Evolutionary conservation across 2,113 vertebrate genomes (phyloP).

Genomic region (Pandion haliaetus): DNA sequence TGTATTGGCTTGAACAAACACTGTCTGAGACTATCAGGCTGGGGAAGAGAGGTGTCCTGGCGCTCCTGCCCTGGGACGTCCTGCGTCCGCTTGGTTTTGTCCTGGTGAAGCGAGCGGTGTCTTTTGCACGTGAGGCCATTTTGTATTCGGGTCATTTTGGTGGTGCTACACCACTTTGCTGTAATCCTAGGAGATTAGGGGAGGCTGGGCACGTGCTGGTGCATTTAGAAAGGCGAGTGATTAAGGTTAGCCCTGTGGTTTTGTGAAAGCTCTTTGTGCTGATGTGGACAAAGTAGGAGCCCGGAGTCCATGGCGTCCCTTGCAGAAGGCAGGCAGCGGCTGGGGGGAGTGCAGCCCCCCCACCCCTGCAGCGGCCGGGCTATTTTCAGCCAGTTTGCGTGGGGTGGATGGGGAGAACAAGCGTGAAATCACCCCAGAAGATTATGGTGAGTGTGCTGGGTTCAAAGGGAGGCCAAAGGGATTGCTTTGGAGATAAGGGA

Average conservation of each 20-base stretch:
- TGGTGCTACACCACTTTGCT: constrained; percentile 23
- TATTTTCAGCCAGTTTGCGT: not conserved
- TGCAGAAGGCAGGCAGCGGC: not conserved
- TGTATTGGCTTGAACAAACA: not conserved
- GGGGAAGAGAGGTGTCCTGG: not conserved
- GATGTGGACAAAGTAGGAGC: not conserved
- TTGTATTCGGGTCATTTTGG: constrained; percentile 47
- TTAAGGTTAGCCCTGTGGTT: constrained; percentile 36
- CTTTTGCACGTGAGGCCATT: not conserved
- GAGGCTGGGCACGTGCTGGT: constrained; percentile 47
- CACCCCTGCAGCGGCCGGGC: fast-evolving
- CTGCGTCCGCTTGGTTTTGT: not conserved
- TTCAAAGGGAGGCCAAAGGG: not conserved
- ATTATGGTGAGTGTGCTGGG: fast-evolving
- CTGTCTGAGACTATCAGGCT: not conserved
- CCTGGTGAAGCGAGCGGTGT: fast-evolving
- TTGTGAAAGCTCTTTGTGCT: constrained; percentile 54
- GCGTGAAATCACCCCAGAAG: not conserved
- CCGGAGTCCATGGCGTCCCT: not conserved
- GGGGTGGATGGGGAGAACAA: not conserved
- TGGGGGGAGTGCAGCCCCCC: not conserved
- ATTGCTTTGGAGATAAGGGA: not conserved
- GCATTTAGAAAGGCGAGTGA: constrained; percentile 45
- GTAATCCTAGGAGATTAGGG: constrained; percentile 56
- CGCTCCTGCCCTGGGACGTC: not conserved